These are phyloP conservation scores for Geopemphigus sp. DNA, from an alignment of 1,140 invertebrate species.

Conservation along the genomic window DNA sequence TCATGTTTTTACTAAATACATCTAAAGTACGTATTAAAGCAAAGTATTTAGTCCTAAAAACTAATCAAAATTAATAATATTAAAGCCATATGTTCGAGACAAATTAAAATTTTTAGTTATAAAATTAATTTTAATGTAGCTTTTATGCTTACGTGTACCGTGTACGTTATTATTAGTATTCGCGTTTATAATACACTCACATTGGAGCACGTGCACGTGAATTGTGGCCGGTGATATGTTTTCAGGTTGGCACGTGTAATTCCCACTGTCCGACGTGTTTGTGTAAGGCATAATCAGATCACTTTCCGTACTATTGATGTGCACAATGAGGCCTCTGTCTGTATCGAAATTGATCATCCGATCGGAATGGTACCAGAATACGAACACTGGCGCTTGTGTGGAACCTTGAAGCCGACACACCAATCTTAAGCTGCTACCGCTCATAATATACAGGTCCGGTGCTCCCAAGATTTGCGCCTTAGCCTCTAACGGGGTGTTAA, in stretches of 20 bases:
- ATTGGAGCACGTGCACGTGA: slow-evolving; percentile 82
- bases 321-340: slow-evolving; percentile 53
- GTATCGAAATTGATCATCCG: slow-evolving; percentile 60
- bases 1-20: no score
- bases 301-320: slow-evolving; percentile 55
- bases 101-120: no score
- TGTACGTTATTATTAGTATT: no score
- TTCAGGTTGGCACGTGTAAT: slow-evolving; percentile 83
- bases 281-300: slow-evolving; percentile 56
- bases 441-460: slow-evolving; percentile 72
- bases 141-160: no score
- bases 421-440: slow-evolving; percentile 69
- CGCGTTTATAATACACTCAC: slow-evolving; percentile 54
- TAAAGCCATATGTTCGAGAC: no score
- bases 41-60: no score
- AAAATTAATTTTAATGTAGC: no score
- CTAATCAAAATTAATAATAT: no score
- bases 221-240: slow-evolving; percentile 80
- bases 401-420: slow-evolving; percentile 70
- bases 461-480: slow-evolving; percentile 72
- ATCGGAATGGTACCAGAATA: slow-evolving; percentile 68
- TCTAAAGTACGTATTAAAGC: no score
- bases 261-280: slow-evolving; percentile 68
- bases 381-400: slow-evolving; percentile 72
- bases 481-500: slow-evolving; percentile 62